These are phyloP conservation scores for Harpagifer antarcticus DNA, from an alignment of 2,797 vertebrate genomes.

Conservation along the genomic window DNA sequence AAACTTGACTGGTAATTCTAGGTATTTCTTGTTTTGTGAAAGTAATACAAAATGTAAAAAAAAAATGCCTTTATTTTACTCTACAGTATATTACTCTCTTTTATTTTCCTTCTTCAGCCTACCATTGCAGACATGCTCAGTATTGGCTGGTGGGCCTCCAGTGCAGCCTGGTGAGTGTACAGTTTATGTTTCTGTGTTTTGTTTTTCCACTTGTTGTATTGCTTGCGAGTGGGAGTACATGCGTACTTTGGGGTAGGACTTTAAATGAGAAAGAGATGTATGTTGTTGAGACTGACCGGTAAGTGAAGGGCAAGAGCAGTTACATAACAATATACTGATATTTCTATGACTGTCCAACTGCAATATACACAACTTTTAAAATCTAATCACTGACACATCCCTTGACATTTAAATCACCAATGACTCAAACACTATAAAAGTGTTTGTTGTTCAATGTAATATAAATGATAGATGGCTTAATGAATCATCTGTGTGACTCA, in stretches of 20 bases:
- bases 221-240: slow-evolving; percentile 42
- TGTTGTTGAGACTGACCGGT: slow-evolving; percentile 32
- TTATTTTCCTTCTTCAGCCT: slow-evolving; percentile 82
- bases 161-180: slow-evolving; percentile 92
- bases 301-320: slow-evolving; percentile 49
- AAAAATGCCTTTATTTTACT: background rate
- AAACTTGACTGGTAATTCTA: no score
- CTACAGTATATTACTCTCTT: background rate
- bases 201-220: slow-evolving; percentile 6
- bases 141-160: slow-evolving; percentile 97
- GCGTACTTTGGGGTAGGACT: slow-evolving; percentile 45
- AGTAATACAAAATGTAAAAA: background rate
- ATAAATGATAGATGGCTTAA: slow-evolving; percentile 35
- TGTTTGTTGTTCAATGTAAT: slow-evolving; percentile 20
- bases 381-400: slow-evolving; percentile 42
- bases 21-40: background rate
- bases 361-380: slow-evolving; percentile 38
- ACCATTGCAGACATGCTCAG: slow-evolving; percentile 94
- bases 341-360: slow-evolving; percentile 35
- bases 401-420: slow-evolving; percentile 53
- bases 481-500: slow-evolving; percentile 50
- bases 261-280: slow-evolving; percentile 34
- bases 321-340: slow-evolving; percentile 44
- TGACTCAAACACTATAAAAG: slow-evolving; percentile 19
- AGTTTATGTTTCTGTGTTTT: slow-evolving; percentile 24